Evolutionary conservation across 2,113 vertebrate genomes (phyloP).

Genomic region (Archilochus colubris): DNA sequence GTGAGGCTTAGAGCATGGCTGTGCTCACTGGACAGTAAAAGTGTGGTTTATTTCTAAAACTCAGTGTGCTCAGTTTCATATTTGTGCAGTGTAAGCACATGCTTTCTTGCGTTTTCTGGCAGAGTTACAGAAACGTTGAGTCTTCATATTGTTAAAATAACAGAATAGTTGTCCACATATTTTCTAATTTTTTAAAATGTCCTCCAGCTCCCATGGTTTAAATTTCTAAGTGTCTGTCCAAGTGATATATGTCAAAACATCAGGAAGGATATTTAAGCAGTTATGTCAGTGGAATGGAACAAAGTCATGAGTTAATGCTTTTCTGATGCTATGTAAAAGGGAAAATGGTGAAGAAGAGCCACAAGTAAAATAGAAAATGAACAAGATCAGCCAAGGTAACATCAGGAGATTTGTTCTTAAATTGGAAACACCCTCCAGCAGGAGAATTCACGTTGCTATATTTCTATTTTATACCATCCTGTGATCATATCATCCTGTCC

Average conservation of each 20-base stretch:
- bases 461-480: slow-evolving; percentile 23
- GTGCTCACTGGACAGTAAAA: neutral
- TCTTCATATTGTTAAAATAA: slow-evolving; percentile 42
- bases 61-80: neutral
- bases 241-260: slow-evolving; percentile 13
- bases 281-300: slow-evolving; percentile 34
- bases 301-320: slow-evolving; percentile 51
- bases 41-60: neutral
- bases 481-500: neutral
- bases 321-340: slow-evolving; percentile 60
- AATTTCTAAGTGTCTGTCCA: slow-evolving; percentile 4
- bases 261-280: slow-evolving; percentile 27
- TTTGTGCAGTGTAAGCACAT: slow-evolving; percentile 17
- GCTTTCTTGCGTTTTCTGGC: slow-evolving; percentile 11
- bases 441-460: neutral
- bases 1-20: neutral
- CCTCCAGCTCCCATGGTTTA: neutral
- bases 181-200: neutral
- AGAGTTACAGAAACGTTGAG: neutral
- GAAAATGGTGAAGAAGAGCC: slow-evolving; percentile 45
- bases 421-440: neutral
- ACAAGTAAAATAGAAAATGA: slow-evolving; percentile 37
- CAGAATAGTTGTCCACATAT: slow-evolving; percentile 14
- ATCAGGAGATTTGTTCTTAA: neutral
- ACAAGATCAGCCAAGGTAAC: neutral